Evolutionary conservation across 2,888 invertebrate genomes (phyloP), one percentile per base, ranked within the genome.

Genomic region (Agriopis aurantiaria): DNA sequence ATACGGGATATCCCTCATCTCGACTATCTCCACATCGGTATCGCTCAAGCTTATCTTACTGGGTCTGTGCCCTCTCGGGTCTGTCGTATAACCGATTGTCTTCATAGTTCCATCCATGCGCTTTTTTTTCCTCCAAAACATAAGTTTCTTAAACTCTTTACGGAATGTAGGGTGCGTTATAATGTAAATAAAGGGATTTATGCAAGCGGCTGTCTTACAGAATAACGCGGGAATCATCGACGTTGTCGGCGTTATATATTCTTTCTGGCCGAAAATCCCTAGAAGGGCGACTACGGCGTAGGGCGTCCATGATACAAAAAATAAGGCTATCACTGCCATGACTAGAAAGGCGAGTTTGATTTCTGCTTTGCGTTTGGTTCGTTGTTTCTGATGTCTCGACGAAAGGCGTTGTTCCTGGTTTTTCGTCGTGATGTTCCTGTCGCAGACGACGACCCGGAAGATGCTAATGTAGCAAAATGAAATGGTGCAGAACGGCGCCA

Each of bases 301-400:
- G 0, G 98, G 98, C 0, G 97, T 97, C 98, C 98, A 98, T 0
- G 97, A 96, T 10, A 96, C 81, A 81, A 97, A 96, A 96, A 97
- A 98, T 73, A 97, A 83, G 0, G 95, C 95, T 72, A 97, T 96
- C 0, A 97, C 96, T 33, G 95, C 94, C 68, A 97, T 95, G 11
- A 97, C 96, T 63, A 97, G 95, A 66, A 95, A 91, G 0, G 97
- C 96, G 60, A 97, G 88, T 85, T 96, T 96, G 41, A 97, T 86
- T 89, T 97, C 97, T n/a, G 96, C 96, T 82, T 96, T 96, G 45
- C 95, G 95, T 83, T 96, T 96, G 49, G 95, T 95, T 81, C 96
- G 95, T 79, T 95, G 95, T 79, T 95, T 96, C 0, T 93, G 89
- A 75, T 96, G 95, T 73, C 95, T 88, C 0, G 95, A 91, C 0